A percentile compares a stretch with the other conserved stretches of the same genome.
These are phyloP conservation scores for Pituophis catenifer DNA, from an alignment of 2,113 vertebrate species.

Conservation along the genomic window DNA sequence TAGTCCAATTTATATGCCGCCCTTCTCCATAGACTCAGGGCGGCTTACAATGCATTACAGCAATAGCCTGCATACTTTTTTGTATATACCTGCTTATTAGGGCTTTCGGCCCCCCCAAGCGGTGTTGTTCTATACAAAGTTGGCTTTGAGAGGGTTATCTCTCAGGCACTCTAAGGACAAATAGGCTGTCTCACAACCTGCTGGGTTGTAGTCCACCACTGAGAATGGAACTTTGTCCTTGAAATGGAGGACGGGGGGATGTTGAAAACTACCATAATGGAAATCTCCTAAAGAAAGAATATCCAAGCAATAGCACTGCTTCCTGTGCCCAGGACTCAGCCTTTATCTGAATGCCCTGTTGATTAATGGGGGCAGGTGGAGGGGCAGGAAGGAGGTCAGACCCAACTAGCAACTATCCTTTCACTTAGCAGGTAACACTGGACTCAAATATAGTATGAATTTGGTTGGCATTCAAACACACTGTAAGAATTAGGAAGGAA, in stretches of 20 bases:
- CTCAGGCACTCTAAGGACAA: conserved; percentile 3
- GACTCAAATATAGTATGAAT: neutral
- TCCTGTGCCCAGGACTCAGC: conserved; percentile 39
- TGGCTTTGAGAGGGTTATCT: neutral
- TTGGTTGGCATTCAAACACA: neutral
- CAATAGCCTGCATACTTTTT: no score
- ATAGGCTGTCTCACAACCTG: conserved; percentile 35
- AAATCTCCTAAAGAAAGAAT: conserved; percentile 52
- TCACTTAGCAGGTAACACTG: conserved; percentile 19
- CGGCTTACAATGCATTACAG: no score
- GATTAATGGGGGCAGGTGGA: conserved; percentile 49
- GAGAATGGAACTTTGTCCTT: conserved; percentile 50
- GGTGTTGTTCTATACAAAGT: no score
- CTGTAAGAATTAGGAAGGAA: neutral
- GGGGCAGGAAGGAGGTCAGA: conserved; percentile 35
- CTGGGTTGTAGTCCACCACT: conserved; percentile 41
- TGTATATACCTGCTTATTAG: no score
- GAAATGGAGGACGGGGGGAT: conserved; percentile 15
- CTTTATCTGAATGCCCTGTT: conserved; percentile 40
- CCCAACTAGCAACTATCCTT: conserved; percentile 46
- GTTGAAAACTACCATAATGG: conserved; percentile 54
- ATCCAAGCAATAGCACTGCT: conserved; percentile 47
- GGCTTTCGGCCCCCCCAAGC: no score
- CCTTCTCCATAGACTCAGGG: no score
- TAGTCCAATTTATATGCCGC: no score